Evolutionary conservation across 1,140 invertebrate genomes (phyloP), one percentile per base, ranked within the genome.

Genomic region (Heterodera schachtii): DNA sequence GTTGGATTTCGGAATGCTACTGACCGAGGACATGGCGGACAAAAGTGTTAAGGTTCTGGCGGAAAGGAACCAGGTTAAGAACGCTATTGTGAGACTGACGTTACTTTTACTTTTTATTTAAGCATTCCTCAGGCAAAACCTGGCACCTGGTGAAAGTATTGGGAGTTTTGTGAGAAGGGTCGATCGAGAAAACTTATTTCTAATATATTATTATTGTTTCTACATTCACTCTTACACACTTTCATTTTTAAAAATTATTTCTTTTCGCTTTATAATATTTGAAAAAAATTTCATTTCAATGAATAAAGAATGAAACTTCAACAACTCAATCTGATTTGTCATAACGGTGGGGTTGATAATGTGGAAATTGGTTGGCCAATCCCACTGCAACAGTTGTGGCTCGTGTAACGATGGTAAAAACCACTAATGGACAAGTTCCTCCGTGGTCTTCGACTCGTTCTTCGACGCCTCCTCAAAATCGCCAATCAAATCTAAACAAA

Each of bases 401-500:
- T 31, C 31, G 49, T 11, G 49, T 52, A 52, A 52, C 67, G 67
- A 16, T 43, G 67, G 16, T 19, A 69, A 21, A 16, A 52, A 52
- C 11, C 49, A 52, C 49, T 52, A 52, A 52, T 52, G 49, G 49
- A 11, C 31, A 71, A 41, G 43, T 71, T 71, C 41, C 66, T 66
- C 73, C 19, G 78, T 67, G n/a, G 70, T 69, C 67, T 82, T 82
- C 44, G 49, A 46, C 46, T 82, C 81, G 43, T 80, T 80, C 78
- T 82, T 82, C 44, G 77, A 82, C 5, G 69, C 81, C 7, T 82
- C 81, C n/a, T 82, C 81, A 60, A 82, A 82, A 75, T 82, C 79
- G 3, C 81, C 81, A 44, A 82, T 76, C 44, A 82, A n/a, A 47
- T 82, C 81, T 82, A 64, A 57, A 82, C 43, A 74, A 44, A 73